phyloP scores from a whole-genome alignment of 2,113 vertebrate species.

The Cathartes aura region DNA sequence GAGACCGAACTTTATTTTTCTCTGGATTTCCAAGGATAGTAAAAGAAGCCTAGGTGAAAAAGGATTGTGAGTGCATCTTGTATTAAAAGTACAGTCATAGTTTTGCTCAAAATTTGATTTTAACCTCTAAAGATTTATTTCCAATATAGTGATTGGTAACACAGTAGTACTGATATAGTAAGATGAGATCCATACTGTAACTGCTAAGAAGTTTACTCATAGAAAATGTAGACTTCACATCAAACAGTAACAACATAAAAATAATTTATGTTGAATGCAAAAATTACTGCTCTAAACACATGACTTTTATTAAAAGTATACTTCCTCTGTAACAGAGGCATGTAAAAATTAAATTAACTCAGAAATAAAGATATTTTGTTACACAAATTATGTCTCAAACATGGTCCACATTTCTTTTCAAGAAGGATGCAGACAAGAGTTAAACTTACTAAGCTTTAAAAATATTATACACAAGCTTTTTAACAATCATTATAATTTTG shows the following conservation, averaged over 20 bases:
- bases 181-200: not conserved
- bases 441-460: not conserved
- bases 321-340: slow-evolving; percentile 58
- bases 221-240: slow-evolving; percentile 31
- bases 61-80: not conserved
- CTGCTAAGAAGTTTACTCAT: not conserved
- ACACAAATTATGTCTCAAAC: slow-evolving; percentile 55
- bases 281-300: slow-evolving; percentile 47
- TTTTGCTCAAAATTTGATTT: not conserved
- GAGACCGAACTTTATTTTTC: not conserved
- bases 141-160: not conserved
- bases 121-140: not conserved
- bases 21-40: not conserved
- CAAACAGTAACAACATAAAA: slow-evolving; percentile 44
- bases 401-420: slow-evolving; percentile 42
- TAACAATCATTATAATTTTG: not conserved
- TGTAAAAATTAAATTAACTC: slow-evolving; percentile 66
- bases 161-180: not conserved
- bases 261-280: slow-evolving; percentile 40
- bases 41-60: not conserved
- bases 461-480: not conserved
- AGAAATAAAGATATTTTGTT: slow-evolving; percentile 70
- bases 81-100: not conserved
- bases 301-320: slow-evolving; percentile 61
- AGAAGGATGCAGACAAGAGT: not conserved